phyloP scores from a whole-genome alignment of 2,888 invertebrate genomes.

The Catocala sponsa region DNA sequence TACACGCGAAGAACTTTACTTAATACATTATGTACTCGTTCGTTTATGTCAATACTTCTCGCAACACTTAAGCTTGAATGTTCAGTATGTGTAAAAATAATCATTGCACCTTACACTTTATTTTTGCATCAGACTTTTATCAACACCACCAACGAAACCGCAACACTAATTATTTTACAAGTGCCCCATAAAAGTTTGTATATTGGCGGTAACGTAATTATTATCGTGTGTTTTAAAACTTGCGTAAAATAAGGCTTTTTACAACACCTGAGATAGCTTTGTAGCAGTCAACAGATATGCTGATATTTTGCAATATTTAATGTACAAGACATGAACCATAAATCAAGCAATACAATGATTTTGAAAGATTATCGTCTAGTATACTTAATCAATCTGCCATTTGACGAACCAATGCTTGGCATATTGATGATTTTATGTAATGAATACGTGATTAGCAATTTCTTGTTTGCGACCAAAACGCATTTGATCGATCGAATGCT shows the following conservation, averaged over 20 bases:
- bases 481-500: conserved; percentile 25
- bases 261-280: conserved; percentile 36
- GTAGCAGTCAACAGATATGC: conserved; percentile 31
- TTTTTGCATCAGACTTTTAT: not conserved
- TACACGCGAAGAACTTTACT: conserved; percentile 7
- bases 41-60: not conserved
- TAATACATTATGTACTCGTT: not conserved
- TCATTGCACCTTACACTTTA: not conserved
- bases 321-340: conserved; percentile 39
- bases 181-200: conserved; percentile 25
- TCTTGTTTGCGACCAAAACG: conserved; percentile 14
- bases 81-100: not conserved
- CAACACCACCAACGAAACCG: conserved; percentile 10
- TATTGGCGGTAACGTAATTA: conserved; percentile 26
- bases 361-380: conserved; percentile 40
- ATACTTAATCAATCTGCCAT: conserved; percentile 42
- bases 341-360: conserved; percentile 43
- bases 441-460: conserved; percentile 24
- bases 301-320: conserved; percentile 46
- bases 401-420: conserved; percentile 37
- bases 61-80: too few relatives aligned
- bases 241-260: conserved; percentile 49
- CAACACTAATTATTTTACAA: conserved; percentile 23
- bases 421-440: conserved; percentile 40
- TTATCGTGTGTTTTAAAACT: conserved; percentile 30